These are phyloP conservation scores for Drosophila quinaria DNA, from an alignment of 2,888 invertebrate genomes.

Conservation along the genomic window DNA sequence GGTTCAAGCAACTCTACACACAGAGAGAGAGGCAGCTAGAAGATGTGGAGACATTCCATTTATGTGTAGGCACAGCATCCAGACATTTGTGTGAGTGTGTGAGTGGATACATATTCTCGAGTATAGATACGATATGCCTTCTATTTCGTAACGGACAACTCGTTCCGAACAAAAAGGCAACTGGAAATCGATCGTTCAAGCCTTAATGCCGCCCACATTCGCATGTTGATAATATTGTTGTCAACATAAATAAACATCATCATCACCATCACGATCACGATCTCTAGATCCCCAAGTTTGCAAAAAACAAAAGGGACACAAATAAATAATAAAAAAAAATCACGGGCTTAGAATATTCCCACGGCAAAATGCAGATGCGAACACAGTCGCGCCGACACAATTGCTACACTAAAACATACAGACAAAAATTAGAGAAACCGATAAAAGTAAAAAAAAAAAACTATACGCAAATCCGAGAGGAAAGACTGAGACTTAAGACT, in stretches of 20 bases:
- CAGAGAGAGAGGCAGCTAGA: conserved; percentile 14
- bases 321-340: conserved; percentile 21
- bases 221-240: conserved; percentile 64
- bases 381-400: conserved; percentile 30
- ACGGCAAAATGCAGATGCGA: conserved; percentile 58
- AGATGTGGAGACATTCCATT: conserved; percentile 46
- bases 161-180: conserved; percentile 20
- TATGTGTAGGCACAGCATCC: conserved; percentile 58
- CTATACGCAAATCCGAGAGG: conserved; percentile 36
- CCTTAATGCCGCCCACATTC: conserved; percentile 18
- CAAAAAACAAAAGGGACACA: conserved; percentile 11
- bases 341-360: conserved; percentile 68
- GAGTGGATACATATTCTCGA: background rate
- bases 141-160: conserved; percentile 71
- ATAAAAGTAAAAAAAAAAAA: conserved; percentile 9
- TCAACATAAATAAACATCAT: conserved; percentile 79
- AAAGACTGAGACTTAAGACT: conserved; percentile 26
- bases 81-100: conserved; percentile 1
- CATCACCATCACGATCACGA: conserved; percentile 36
- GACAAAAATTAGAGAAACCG: conserved; percentile 50
- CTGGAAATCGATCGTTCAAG: background rate
- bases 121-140: conserved; percentile 33
- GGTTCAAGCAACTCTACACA: conserved; percentile 70
- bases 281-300: conserved; percentile 19
- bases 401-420: conserved; percentile 54